Base-by-base conservation (phyloP, 2,797 vertebrate genomes). In the Scomberomorus guttatus region DNA sequence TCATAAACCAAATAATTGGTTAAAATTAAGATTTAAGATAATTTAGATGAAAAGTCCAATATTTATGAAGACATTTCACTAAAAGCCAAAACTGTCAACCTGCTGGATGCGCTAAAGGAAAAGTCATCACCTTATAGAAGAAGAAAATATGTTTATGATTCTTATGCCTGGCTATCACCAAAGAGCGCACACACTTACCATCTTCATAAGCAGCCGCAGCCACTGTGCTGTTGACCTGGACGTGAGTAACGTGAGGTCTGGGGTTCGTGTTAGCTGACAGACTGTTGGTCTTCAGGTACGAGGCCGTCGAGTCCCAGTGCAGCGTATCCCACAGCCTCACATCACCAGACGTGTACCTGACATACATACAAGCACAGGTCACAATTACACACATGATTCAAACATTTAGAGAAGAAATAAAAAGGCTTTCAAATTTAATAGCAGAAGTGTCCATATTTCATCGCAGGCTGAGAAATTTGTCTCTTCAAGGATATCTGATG, bases 261-360 rank as follows among this genome's bases (percentile, higher is more conserved):
- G 95, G 93, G 51, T 94, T 95, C 61, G 94, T 90, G 83, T 94
- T 93, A 1, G 71, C 83, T 9, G 92, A 89, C 82, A 94, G 90
- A 0, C 90, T 83, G 80, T 93, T 90, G 0, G 96, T 73, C 84
- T 95, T 96, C 89, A 99, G 94, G 91, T 94, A 94, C 39, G 96
- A 96, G 51, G 97, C 95, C 0, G 90, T 46, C 2, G 96, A 94
- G 95, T 98, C 97, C 97, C 97, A 98, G 93, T 97, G 95, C 88
- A 97, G 92, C 0, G 97, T 98, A 85, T 99, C 96, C 98, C 98
- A 99, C 89, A 99, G 91, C 79, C 97, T 91, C 85, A 98, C 97
- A 6, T 98, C 97, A 60, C 98, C 98, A 0, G 98, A 98, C 0
- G 96, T 98, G 75, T 99, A 99, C 83, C 98, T 99, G 93, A 75